Evolutionary conservation across 2,113 vertebrate genomes (phyloP).

Genomic region (Boleophthalmus pectinirostris): DNA sequence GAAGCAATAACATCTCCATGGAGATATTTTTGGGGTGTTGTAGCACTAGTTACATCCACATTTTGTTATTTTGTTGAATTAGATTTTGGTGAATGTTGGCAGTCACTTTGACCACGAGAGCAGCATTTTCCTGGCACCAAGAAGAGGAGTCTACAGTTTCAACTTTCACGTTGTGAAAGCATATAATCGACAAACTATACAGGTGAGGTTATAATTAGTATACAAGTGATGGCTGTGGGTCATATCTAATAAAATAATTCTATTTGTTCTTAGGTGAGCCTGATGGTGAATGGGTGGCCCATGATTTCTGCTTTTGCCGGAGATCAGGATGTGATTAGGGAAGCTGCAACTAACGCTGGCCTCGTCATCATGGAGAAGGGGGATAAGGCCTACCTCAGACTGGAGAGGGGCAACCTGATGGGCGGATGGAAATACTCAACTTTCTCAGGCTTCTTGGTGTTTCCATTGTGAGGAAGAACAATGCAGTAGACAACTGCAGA

Average conservation of each 20-base stretch:
- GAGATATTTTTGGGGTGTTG: neutral
- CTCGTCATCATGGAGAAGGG: slow-evolving; percentile 87
- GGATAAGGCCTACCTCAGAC: slow-evolving; percentile 85
- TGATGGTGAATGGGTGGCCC: slow-evolving; percentile 87
- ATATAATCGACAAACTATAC: slow-evolving; percentile 89
- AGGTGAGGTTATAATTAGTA: slow-evolving; percentile 64
- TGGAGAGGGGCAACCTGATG: slow-evolving; percentile 86
- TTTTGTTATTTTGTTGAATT: neutral
- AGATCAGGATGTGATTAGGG: slow-evolving; percentile 87
- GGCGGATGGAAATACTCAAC: slow-evolving; percentile 91
- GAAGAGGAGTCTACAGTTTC: slow-evolving; percentile 87
- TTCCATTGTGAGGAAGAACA: slow-evolving; percentile 79
- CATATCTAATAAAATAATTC: neutral
- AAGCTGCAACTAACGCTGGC: slow-evolving; percentile 86
- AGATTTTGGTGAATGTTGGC: slow-evolving; percentile 88
- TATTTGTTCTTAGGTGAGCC: slow-evolving; percentile 76
- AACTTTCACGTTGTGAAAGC: slow-evolving; percentile 90
- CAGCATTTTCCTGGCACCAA: slow-evolving; percentile 84
- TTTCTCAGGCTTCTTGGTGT: slow-evolving; percentile 88
- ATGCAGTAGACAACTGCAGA: neutral
- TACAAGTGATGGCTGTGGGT: rapidly evolving
- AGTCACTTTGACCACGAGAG: slow-evolving; percentile 85
- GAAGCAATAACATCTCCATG: too few relatives aligned
- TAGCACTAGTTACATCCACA: neutral
- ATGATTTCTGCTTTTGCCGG: slow-evolving; percentile 88